Evolutionary conservation across 2,797 vertebrate genomes (phyloP), one percentile per base, ranked within the genome.

Genomic region (Apodemus agrarius): DNA sequence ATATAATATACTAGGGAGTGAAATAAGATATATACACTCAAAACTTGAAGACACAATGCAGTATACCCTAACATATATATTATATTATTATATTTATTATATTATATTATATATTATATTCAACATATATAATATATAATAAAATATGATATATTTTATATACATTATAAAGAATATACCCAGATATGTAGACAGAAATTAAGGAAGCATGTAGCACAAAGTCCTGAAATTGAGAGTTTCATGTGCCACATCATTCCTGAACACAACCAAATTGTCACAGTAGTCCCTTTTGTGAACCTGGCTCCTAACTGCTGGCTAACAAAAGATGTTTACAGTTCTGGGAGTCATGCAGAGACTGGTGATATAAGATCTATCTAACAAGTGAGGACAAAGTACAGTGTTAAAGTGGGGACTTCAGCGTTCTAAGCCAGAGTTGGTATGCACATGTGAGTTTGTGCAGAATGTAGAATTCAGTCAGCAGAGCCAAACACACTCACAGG

Each of bases 371-470:
- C 22, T 86, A 8, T 21, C 21, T 21, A 46, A 26, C 14, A 40
- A 92, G 34, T 40, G 6, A 8, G 65, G 40, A 37, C 46, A 13
- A 19, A 19, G 24, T 43, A 3, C n/a, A 61, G 13, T 59, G 54
- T 67, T 81, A 52, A 90, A 91, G 13, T 3, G 1, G n/a, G 0
- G 69, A 81, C 63, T 80, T 63, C 22, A 94, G 2, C 80, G n/a
- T 69, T 96, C 76, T 61, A 31, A 69, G 19, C 11, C 24, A 49
- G 52, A 37, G 26, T 24, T 11, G n/a, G 29, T 6, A 7, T 37
- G 4, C 22, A 34, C 12, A 13, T 4, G 19, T 14, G 13, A 6
- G 0, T 6, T 8, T 7, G 3, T 7, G 1, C 7, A 87, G 24
- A 63, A 75, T 59, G 1, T 49, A 11, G 92, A 78, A n/a, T 57